A percentile compares a stretch with the other conserved stretches of the same genome.
These are phyloP conservation scores for Melierax canorus DNA, from an alignment of 2,113 vertebrate genomes.

Conservation along the genomic window DNA sequence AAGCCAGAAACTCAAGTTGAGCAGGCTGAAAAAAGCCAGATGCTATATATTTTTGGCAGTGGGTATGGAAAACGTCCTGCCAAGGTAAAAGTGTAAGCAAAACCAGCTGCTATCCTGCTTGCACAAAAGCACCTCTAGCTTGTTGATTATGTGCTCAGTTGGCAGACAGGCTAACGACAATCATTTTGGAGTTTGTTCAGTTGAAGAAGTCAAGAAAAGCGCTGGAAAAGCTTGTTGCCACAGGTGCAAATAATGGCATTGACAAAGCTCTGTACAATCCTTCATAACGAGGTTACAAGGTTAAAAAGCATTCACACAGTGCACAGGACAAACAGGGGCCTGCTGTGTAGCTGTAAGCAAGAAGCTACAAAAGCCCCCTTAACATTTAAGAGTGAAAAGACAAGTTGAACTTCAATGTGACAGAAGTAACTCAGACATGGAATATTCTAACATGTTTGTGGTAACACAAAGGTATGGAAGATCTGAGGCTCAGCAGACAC, in stretches of 20 bases:
- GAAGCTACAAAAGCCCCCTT: neutral
- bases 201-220: constrained; percentile 2
- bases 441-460: neutral
- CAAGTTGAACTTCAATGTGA: neutral
- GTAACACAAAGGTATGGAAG: neutral
- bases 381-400: neutral
- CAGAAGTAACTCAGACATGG: neutral
- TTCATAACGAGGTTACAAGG: neutral
- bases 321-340: neutral
- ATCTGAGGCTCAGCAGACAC: neutral
- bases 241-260: constrained; percentile 10
- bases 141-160: constrained; percentile 1
- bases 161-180: neutral
- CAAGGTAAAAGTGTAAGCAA: constrained; percentile 47
- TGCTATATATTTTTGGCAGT: constrained; percentile 31
- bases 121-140: constrained; percentile 47
- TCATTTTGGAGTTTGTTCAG: neutral
- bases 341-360: neutral
- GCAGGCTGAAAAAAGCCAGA: constrained; percentile 1
- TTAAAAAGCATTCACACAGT: neutral
- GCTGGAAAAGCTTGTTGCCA: constrained; percentile 21
- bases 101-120: constrained; percentile 40
- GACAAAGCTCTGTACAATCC: neutral
- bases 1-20: neutral
- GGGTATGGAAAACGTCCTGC: constrained; percentile 47